These are phyloP conservation scores for Xylota sylvarum DNA, from an alignment of 2,888 invertebrate species.

Conservation along the genomic window DNA sequence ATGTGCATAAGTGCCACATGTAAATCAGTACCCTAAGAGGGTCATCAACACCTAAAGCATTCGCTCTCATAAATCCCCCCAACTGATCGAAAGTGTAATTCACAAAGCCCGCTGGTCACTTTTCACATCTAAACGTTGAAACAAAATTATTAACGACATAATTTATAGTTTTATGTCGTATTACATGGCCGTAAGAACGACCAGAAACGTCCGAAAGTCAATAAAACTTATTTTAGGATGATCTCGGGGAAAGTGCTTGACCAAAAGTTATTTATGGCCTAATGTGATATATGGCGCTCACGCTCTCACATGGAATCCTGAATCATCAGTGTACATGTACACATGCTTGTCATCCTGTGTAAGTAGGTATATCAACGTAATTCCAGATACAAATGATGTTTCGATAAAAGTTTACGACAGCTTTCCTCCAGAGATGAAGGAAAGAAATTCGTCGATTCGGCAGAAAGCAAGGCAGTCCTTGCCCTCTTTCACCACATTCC, in stretches of 20 bases:
- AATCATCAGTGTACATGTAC: slow-evolving; percentile 41
- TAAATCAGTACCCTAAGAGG: slow-evolving; percentile 17
- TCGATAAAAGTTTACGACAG: slow-evolving; percentile 68
- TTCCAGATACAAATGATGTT: slow-evolving; percentile 55
- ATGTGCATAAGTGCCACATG: not conserved
- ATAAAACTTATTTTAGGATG: slow-evolving; percentile 71
- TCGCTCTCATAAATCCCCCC: slow-evolving; percentile 32
- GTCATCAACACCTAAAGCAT: slow-evolving; percentile 31
- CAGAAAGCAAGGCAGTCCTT: slow-evolving; percentile 37
- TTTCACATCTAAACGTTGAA: slow-evolving; percentile 22
- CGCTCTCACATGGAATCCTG: slow-evolving; percentile 20
- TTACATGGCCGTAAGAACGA: slow-evolving; percentile 22
- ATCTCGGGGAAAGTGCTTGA: slow-evolving; percentile 69
- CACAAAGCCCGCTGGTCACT: slow-evolving; percentile 2
- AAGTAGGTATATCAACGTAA: slow-evolving; percentile 32
- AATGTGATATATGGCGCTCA: slow-evolving; percentile 66
- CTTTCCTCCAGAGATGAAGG: slow-evolving; percentile 36
- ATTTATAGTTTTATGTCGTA: slow-evolving; percentile 60
- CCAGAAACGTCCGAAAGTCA: slow-evolving; percentile 58
- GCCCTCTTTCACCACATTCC: not conserved
- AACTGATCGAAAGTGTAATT: slow-evolving; percentile 57
- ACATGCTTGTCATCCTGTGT: slow-evolving; percentile 39
- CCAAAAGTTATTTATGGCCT: slow-evolving; percentile 69
- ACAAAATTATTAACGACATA: slow-evolving; percentile 64
- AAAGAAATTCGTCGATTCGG: slow-evolving; percentile 43